Percentiles rank a stretch among this genome's conserved stretches.
Evolutionary conservation across 2,888 invertebrate species (phyloP).

Genomic region (Apeira syringaria): DNA sequence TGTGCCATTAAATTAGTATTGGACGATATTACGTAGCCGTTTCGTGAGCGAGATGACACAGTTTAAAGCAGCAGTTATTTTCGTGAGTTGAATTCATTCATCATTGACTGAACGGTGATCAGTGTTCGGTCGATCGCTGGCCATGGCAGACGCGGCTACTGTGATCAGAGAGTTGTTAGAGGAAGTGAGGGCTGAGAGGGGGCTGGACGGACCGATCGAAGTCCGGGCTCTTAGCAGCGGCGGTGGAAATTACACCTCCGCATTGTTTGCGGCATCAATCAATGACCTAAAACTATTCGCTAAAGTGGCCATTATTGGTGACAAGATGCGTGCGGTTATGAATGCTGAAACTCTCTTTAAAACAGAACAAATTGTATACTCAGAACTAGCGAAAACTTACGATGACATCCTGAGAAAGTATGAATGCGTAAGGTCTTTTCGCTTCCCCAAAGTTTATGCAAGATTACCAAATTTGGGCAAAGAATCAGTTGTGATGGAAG

Average conservation of each 20-base stretch:
- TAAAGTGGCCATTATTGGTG: conserved; percentile 47
- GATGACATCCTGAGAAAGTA: conserved; percentile 37
- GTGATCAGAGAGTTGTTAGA: conserved; percentile 38
- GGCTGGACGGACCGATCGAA: conserved; percentile 31
- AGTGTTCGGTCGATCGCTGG: conserved; percentile 31
- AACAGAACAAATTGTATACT: conserved; percentile 45
- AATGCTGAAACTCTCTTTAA: conserved; percentile 34
- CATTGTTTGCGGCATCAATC: conserved; percentile 38
- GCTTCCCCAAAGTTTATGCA: conserved; percentile 46
- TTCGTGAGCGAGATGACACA: neutral
- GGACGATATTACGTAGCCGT: too few relatives aligned
- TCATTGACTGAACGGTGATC: too few relatives aligned
- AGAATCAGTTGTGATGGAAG: conserved; percentile 54
- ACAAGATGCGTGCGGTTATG: conserved; percentile 34
- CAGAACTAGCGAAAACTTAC: conserved; percentile 30
- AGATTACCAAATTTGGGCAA: conserved; percentile 27
- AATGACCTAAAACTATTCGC: conserved; percentile 47
- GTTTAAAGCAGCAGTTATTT: neutral
- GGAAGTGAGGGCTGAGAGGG: conserved; percentile 34
- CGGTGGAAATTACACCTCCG: conserved; percentile 53
- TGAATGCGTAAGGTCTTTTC: conserved; percentile 35
- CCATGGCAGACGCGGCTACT: conserved; percentile 43
- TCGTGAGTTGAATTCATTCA: conserved; percentile 25
- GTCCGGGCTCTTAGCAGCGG: conserved; percentile 42
- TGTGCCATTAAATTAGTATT: neutral